phyloP scores from a whole-genome alignment of 2,113 vertebrate species.

The Neolamprologus falcicula region DNA sequence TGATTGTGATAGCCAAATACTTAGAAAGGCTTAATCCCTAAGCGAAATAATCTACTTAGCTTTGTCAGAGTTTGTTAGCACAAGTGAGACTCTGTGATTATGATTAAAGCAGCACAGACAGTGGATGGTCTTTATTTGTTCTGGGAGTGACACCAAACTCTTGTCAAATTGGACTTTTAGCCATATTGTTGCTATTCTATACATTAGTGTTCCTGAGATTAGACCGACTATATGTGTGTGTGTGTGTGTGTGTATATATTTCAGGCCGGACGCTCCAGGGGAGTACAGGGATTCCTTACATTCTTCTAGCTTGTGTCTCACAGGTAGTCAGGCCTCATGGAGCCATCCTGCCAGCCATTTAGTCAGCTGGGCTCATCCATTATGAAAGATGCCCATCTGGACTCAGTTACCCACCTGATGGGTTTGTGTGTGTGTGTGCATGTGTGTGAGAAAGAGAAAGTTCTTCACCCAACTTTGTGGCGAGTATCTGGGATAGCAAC shows the following conservation, averaged over 20 bases:
- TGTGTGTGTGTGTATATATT: not conserved
- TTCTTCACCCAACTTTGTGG: not conserved
- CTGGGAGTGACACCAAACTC: not conserved
- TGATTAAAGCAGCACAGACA: not conserved
- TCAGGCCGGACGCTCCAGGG: slow-evolving; percentile 17
- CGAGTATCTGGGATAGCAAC: not conserved
- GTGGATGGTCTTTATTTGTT: not conserved
- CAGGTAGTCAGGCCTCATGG: slow-evolving; percentile 51
- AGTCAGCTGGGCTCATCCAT: slow-evolving; percentile 63
- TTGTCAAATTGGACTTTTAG: not conserved
- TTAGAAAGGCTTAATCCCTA: not conserved
- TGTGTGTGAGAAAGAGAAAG: slow-evolving; percentile 24
- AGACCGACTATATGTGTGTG: not conserved
- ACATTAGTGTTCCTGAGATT: not conserved
- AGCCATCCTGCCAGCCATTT: slow-evolving; percentile 32
- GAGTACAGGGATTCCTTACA: slow-evolving; percentile 59
- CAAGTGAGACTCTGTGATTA: not conserved
- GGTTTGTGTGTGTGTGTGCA: not conserved
- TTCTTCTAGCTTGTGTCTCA: slow-evolving; percentile 53
- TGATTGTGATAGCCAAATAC: not conserved
- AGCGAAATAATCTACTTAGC: not conserved
- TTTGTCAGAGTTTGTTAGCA: not conserved
- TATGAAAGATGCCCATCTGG: slow-evolving; percentile 59
- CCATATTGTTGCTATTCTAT: not conserved
- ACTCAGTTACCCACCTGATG: slow-evolving; percentile 57